Evolutionary conservation across 2,113 vertebrate genomes (phyloP).

Genomic region (Perca schrenkii): DNA sequence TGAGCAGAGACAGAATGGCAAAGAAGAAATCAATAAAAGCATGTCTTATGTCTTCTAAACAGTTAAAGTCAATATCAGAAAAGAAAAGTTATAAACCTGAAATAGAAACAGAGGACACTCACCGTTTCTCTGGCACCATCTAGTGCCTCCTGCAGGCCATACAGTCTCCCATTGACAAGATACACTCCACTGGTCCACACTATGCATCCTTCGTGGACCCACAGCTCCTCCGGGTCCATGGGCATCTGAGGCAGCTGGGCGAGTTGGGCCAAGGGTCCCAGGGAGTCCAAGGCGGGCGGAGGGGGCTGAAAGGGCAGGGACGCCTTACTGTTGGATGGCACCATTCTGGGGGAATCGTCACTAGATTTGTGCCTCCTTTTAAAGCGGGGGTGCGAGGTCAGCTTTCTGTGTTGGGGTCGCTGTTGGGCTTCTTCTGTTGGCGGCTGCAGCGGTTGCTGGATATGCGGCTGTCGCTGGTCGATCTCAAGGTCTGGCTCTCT

Average conservation of each 20-base stretch:
- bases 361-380: constrained; percentile 96
- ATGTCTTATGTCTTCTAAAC: background rate
- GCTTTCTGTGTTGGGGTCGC: constrained; percentile 89
- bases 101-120: constrained; percentile 77
- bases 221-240: constrained; percentile 99
- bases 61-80: background rate
- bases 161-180: constrained; percentile 96
- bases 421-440: constrained; percentile 86
- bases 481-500: constrained; percentile 72
- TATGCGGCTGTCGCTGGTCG: constrained; percentile 54
- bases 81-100: background rate
- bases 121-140: constrained; percentile 98
- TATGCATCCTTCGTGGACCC: constrained; percentile 98
- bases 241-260: constrained; percentile 98
- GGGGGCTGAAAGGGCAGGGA: constrained; percentile 89
- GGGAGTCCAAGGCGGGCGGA: constrained; percentile 88
- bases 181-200: constrained; percentile 99
- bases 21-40: background rate
- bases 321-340: constrained; percentile 91
- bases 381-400: constrained; percentile 94
- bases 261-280: constrained; percentile 92
- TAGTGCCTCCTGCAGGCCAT: constrained; percentile 97
- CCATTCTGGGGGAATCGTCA: constrained; percentile 90
- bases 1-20: constrained; percentile 70
- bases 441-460: constrained; percentile 67